Conservation (phyloP, 2,113 vertebrate genomes). For the Crotalus horridus region DNA sequence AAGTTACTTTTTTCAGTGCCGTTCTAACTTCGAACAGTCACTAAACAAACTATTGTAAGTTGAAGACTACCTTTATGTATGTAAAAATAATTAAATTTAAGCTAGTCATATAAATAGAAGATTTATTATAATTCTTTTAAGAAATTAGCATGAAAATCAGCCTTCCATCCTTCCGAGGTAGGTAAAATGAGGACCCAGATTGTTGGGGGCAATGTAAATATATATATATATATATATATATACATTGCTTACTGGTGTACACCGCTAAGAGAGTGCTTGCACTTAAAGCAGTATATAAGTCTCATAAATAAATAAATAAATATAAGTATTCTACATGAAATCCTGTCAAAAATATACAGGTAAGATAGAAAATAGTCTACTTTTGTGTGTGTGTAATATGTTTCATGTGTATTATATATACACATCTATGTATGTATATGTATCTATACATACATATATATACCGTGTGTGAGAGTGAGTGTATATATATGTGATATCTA, state of each 20-base stretch:
- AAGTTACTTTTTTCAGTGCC: background rate
- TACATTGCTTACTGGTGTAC: too few relatives aligned
- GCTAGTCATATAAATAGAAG: background rate
- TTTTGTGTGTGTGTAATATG: too few relatives aligned
- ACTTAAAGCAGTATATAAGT: too few relatives aligned
- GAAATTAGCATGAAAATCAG: background rate
- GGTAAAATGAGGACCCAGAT: too few relatives aligned
- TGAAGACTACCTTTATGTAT: background rate
- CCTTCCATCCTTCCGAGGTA: too few relatives aligned
- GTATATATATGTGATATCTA: too few relatives aligned
- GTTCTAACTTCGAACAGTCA: background rate
- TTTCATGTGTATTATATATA: background rate
- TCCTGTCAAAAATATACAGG: background rate
- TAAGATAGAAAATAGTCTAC: background rate
- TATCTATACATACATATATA: too few relatives aligned
- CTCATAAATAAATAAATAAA: too few relatives aligned
- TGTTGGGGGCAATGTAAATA: too few relatives aligned
- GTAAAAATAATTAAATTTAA: background rate
- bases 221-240: too few relatives aligned
- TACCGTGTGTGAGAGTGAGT: too few relatives aligned
- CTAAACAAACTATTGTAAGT: background rate
- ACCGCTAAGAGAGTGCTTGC: too few relatives aligned
- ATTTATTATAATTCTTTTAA: background rate
- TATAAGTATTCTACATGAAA: background rate
- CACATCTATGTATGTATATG: background rate